Conservation (phyloP, 2,113 vertebrate genomes). For the Sterrhoptilus dennistouni region DNA sequence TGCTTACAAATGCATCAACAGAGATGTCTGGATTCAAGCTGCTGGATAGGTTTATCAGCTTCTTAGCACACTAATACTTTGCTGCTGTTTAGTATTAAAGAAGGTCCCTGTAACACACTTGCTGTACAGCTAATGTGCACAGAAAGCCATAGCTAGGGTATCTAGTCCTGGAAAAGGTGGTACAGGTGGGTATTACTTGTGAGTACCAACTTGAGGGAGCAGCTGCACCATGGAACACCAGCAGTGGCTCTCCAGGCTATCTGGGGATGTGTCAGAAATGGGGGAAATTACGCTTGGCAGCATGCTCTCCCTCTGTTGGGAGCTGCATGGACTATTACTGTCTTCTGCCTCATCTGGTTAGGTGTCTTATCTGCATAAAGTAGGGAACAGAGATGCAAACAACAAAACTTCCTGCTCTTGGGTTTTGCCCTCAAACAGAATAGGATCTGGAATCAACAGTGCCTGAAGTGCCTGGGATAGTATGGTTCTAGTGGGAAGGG, state of each 20-base stretch:
- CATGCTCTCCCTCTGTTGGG: background rate
- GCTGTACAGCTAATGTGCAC: background rate
- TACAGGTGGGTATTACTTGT: background rate
- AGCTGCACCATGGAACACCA: background rate
- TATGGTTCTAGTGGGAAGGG: background rate
- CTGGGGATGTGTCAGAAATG: background rate
- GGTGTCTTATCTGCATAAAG: background rate
- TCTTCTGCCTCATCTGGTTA: background rate
- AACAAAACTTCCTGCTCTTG: background rate
- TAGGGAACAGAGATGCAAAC: background rate
- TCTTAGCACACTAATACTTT: background rate
- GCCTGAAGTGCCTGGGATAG: background rate
- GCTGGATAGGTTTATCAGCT: background rate
- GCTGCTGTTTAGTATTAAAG: background rate
- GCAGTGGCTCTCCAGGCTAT: background rate
- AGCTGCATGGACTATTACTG: background rate
- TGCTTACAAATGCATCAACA: background rate
- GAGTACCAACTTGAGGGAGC: background rate
- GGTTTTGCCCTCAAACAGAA: background rate
- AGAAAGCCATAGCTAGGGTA: background rate
- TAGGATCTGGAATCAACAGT: background rate
- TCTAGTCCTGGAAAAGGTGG: background rate
- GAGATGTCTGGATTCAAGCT: background rate
- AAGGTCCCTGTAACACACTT: background rate
- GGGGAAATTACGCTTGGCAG: accelerated